A percentile compares a stretch with the other conserved stretches of the same genome.
Evolutionary conservation across 1,140 invertebrate species (phyloP).

Genomic region (Protaetia brevitarsis): DNA sequence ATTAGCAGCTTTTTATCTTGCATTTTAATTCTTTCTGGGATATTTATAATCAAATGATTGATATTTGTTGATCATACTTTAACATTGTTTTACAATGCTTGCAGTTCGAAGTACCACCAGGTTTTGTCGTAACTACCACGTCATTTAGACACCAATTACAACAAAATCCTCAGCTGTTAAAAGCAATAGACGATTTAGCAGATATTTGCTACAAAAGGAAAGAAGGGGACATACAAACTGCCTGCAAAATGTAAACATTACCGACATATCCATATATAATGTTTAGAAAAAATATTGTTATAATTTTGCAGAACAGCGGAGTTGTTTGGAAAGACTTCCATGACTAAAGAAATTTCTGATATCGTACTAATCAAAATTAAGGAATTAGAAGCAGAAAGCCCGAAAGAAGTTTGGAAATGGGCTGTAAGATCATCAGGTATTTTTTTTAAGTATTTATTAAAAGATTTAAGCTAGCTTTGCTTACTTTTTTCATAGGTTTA

Average conservation of each 20-base stretch:
- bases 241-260: slow-evolving; percentile 37
- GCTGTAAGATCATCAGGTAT: slow-evolving; percentile 39
- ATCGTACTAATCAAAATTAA: slow-evolving; percentile 47
- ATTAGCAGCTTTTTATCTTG: too few species aligned
- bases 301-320: slow-evolving; percentile 28
- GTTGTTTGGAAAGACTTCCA: slow-evolving; percentile 26
- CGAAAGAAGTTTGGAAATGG: slow-evolving; percentile 29
- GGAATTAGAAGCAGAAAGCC: slow-evolving; percentile 41
- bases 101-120: slow-evolving; percentile 37
- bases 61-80: neutral
- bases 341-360: slow-evolving; percentile 32
- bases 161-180: slow-evolving; percentile 35
- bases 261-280: neutral
- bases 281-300: neutral
- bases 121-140: slow-evolving; percentile 39
- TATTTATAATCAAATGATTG: neutral
- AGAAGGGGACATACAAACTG: slow-evolving; percentile 35
- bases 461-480: slow-evolving; percentile 46
- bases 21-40: too few species aligned
- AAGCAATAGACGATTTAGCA: slow-evolving; percentile 35
- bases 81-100: slow-evolving; percentile 3
- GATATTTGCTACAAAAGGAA: slow-evolving; percentile 38
- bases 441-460: neutral
- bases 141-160: slow-evolving; percentile 34
- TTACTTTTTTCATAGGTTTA: slow-evolving; percentile 58